Evolutionary conservation across 2,113 vertebrate genomes (phyloP).

Genomic region (Gadus chalcogrammus): DNA sequence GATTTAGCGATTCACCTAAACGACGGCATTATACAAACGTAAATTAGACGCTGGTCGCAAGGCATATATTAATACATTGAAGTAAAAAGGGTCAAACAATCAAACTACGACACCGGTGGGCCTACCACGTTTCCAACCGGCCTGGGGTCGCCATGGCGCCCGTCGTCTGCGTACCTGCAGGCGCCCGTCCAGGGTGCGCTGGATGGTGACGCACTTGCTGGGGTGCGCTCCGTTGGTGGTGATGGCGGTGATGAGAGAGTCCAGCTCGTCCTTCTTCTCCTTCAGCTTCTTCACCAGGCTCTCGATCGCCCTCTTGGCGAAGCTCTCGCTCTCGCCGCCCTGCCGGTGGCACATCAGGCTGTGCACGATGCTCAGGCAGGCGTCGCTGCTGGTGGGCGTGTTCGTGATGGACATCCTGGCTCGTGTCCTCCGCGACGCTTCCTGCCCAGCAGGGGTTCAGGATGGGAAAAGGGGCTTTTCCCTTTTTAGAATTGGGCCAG

Average conservation of each 20-base stretch:
- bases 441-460: no score
- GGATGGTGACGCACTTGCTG: constrained; percentile 97
- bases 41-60: no score
- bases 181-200: constrained; percentile 92
- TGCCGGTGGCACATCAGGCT: constrained; percentile 98
- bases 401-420: constrained; percentile 91
- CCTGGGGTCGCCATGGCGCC: no score
- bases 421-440: constrained; percentile 21
- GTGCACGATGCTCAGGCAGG: constrained; percentile 97
- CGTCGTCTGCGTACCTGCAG: constrained; percentile 78
- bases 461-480: constrained; percentile 21
- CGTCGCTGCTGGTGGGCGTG: constrained; percentile 95
- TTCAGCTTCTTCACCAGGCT: constrained; percentile 98
- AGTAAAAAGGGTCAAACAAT: no score
- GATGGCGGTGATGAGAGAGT: constrained; percentile 95
- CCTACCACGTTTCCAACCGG: background rate
- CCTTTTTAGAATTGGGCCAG: background rate
- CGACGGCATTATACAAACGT: no score
- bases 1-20: no score
- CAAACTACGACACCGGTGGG: no score
- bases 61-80: no score
- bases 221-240: constrained; percentile 97
- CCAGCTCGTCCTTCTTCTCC: constrained; percentile 97
- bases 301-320: constrained; percentile 94
- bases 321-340: constrained; percentile 95